Evolutionary conservation across 2,113 vertebrate genomes (phyloP).

Genomic region (Gallinago undulata): DNA sequence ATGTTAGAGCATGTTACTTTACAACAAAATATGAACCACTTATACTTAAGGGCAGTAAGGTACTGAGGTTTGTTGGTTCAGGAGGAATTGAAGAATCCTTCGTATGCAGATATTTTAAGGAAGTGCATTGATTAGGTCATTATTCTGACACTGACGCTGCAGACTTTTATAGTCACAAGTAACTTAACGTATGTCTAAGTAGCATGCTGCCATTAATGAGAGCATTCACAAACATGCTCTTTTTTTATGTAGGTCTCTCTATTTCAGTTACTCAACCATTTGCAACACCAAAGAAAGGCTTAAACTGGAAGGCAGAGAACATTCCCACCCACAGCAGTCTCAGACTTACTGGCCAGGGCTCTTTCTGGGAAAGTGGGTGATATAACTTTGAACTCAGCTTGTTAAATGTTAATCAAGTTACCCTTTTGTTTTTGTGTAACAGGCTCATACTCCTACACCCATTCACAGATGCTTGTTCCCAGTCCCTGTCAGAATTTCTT

Average conservation of each 20-base stretch:
- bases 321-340: not conserved
- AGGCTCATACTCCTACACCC: not conserved
- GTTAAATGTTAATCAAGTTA: not conserved
- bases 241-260: not conserved
- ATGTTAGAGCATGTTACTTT: not conserved
- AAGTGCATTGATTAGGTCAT: not conserved
- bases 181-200: not conserved
- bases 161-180: not conserved
- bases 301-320: not conserved
- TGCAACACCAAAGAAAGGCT: not conserved
- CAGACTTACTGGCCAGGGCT: not conserved
- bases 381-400: not conserved
- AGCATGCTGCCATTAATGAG: not conserved
- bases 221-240: not conserved
- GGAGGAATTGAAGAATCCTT: not conserved
- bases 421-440: not conserved
- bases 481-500: not conserved
- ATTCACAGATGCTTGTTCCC: not conserved
- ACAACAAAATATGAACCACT: not conserved
- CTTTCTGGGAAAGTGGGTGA: not conserved
- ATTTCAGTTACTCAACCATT: not conserved
- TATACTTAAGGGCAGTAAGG: not conserved
- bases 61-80: not conserved
- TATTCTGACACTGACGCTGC: not conserved
- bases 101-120: not conserved